A percentile compares a stretch with the other conserved stretches of the same genome.
Evolutionary conservation across 2,888 invertebrate genomes (phyloP).

Genomic region (Tachystola acroxantha): DNA sequence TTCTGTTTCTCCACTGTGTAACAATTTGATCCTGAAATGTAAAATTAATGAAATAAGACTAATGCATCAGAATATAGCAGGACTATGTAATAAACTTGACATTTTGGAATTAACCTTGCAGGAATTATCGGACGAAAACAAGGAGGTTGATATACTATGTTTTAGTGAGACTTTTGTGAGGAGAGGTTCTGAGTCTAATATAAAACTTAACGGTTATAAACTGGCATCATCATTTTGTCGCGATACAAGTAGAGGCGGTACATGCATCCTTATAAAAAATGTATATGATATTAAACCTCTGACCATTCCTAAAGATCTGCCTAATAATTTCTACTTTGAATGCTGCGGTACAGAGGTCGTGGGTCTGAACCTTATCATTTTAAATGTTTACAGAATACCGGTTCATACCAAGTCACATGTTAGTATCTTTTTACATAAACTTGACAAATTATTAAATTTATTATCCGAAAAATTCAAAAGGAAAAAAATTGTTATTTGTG

Average conservation of each 20-base stretch:
- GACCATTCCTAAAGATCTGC: background rate
- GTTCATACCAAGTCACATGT: background rate
- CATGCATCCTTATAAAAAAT: background rate
- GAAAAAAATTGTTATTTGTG: conserved; percentile 7
- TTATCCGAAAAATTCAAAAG: conserved; percentile 2
- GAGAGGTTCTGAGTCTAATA: background rate
- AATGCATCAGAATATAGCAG: background rate
- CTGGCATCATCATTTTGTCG: background rate
- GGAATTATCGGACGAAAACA: background rate
- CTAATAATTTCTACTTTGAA: background rate
- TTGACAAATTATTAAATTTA: background rate
- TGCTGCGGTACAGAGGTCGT: background rate
- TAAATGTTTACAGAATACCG: background rate
- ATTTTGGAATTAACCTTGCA: background rate
- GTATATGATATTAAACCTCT: background rate
- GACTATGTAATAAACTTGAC: background rate
- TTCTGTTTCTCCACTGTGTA: too few species aligned
- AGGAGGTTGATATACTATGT: background rate
- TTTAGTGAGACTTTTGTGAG: background rate
- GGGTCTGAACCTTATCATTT: background rate
- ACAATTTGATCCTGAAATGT: too few species aligned
- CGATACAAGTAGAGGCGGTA: background rate
- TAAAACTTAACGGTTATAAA: background rate
- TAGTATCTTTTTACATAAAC: background rate
- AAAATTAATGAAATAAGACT: too few species aligned